Evolutionary conservation across 53 echinoderm and acorn worm species (phyloP).

Genomic region (Paracentrotus lividus): DNA sequence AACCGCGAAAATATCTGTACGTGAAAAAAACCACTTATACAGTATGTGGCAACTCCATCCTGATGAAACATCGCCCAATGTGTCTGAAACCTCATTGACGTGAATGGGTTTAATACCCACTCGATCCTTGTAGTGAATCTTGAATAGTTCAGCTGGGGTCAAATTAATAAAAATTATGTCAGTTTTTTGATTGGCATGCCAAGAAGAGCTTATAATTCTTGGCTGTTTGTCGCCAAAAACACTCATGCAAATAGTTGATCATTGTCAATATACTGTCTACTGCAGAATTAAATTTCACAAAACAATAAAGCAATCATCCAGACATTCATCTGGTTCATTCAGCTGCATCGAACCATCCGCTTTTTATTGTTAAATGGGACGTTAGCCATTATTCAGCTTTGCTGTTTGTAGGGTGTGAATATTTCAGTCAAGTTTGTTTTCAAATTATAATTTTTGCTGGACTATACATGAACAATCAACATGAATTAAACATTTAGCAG

Average conservation of each 20-base stretch:
- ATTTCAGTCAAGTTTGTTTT: background rate
- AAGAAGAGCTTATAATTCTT: background rate
- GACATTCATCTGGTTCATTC: background rate
- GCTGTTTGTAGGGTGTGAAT: background rate
- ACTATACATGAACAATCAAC: no score
- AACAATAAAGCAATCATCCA: background rate
- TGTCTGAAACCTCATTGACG: background rate
- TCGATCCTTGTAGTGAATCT: background rate
- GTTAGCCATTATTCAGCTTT: background rate
- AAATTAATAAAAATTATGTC: slow-evolving; percentile 32
- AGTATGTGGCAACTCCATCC: no score
- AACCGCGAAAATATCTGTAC: no score
- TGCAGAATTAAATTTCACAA: background rate
- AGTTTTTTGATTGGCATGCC: slow-evolving; percentile 34
- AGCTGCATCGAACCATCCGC: background rate
- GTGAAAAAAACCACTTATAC: no score
- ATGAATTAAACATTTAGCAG: no score
- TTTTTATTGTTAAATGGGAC: background rate
- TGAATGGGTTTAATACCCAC: background rate
- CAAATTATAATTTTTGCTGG: no score
- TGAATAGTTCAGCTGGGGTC: slow-evolving; percentile 13
- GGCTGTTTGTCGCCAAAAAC: background rate
- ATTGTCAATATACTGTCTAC: background rate
- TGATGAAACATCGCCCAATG: no score
- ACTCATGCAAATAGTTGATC: background rate